Evolutionary conservation across 2,888 invertebrate species (phyloP).

Genomic region (Mesorhabditis spiculigera): DNA sequence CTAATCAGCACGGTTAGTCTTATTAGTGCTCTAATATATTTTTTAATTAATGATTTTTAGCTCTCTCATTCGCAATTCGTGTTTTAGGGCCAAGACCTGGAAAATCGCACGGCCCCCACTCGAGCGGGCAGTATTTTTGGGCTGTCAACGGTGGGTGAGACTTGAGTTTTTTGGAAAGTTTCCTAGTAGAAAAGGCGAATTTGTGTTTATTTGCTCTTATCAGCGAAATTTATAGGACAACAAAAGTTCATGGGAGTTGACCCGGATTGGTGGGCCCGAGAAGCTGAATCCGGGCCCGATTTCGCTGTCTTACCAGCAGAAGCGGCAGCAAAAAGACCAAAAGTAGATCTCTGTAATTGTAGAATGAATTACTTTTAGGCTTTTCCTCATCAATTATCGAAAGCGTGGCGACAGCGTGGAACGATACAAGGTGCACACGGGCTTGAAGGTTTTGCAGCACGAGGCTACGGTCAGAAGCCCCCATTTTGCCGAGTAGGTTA

Average conservation of each 20-base stretch:
- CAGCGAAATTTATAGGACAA: not conserved
- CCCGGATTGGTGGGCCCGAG: not conserved
- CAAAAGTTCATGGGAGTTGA: slow-evolving; percentile 1
- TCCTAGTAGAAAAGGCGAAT: not conserved
- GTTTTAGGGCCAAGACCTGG: not conserved
- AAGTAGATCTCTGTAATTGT: not conserved
- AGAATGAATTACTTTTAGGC: not conserved
- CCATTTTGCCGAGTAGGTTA: not conserved
- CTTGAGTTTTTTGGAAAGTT: not conserved
- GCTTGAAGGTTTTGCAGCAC: not conserved
- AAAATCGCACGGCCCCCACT: not conserved
- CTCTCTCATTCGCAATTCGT: not conserved
- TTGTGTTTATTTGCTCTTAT: not conserved
- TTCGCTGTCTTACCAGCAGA: not conserved
- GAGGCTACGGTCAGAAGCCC: not conserved
- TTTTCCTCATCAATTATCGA: not conserved
- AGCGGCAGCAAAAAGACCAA: not conserved
- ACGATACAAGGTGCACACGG: not conserved
- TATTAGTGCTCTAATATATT: not conserved
- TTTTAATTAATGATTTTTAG: not conserved
- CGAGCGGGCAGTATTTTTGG: slow-evolving; percentile 3
- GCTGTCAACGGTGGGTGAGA: not conserved
- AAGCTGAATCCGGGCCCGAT: not conserved
- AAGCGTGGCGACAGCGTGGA: not conserved
- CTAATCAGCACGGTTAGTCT: not conserved